Base-by-base conservation (phyloP, 2,797 vertebrate species). In the Cercopithecus petaurista region DNA sequence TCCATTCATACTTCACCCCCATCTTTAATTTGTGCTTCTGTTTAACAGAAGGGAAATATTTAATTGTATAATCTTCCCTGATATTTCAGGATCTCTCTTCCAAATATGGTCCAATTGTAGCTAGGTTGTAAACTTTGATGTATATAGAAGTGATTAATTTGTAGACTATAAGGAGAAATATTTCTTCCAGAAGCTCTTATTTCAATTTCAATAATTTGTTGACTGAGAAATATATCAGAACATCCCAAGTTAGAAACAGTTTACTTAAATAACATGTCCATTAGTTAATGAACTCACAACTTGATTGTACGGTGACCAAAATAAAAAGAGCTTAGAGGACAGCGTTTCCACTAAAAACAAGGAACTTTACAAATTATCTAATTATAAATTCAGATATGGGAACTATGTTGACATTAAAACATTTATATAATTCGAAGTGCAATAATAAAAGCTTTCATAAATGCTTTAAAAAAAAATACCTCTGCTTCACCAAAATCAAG, bases 131-230 rank as follows among this genome's bases (percentile, higher is more conserved):
- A 98, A 97, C 79, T 98, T 73, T 94, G 79, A 55, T 97, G 46
- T 92, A 96, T 85, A 30, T 95, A 97, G 90, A 88, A 0, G 1
- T 95, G 96, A 98, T 98, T 98, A 98, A 98, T 97, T 94, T 98
- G 93, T 90, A 94, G 86, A 80, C 97, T 98, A 97, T 96, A 96
- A 98, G 90, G 94, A 95, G 48, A 94, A 85, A 82, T 90, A 93
- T 76, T 96, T 96, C 95, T 97, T 92, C 93, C 94, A 86, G 98
- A 98, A 98, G 97, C 98, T 98, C 95, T 97, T 96, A 97, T 97
- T 98, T 98, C 92, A 97, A 97, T 95, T 98, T 98, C 97, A 98
- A 98, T 97, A 98, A 94, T 98, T 98, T 98, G 98, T 97, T 97
- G 97, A 98, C 96, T 97, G 81, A 97, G 87, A 98, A 98, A 98